Base-by-base conservation (phyloP, 2,888 invertebrate genomes). In the Acrobasis suavella region DNA sequence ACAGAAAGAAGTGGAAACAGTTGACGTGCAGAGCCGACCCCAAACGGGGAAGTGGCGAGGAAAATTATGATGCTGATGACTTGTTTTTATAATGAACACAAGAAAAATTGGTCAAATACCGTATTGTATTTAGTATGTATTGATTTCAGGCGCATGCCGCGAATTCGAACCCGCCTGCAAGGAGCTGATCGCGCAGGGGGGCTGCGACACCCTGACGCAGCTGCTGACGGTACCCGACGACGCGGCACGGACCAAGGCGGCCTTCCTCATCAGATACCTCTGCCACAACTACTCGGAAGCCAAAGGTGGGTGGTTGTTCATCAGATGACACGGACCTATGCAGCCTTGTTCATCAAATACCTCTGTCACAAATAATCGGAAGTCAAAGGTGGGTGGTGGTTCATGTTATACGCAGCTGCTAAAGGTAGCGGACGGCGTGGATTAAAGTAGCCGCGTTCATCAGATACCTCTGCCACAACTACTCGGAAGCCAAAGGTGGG, bases 391-490 rank as follows among this genome's bases (percentile, higher is more conserved):
- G 42, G 12, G 39, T 10, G 1, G 39, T 39, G 1, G 39, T 39
- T 39, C 39, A 39, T 9, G 39, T 22, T 22, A 22, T 22, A 81
- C 94, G 60, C 87, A 93, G 61, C 93, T 95, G 5, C 88, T 97
- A 75, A n/a, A n/a, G n/a, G n/a, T n/a, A 87, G 92, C 52, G 91
- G 56, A 93, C 94, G 69, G 88, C 96, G 2, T 91, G 94, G 71
- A 94, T 94, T 1, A 97, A 97, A 85, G 93, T 95, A 0, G 94
- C 96, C 10, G 97, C 97, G 85, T 88, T 97, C 60, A 82, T 96
- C 54, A 86, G 93, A 0, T 88, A 94, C 16, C 82, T 97, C 14
- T 94, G 94, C 71, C 73, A 82, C 5, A 86, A 93, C 68, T 83
- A 93, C 62, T 77, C 84, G 0, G 84, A 89, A 7, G 90, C 95